phyloP scores from a whole-genome alignment of 2,113 vertebrate genomes.

The Gymnogyps californianus region DNA sequence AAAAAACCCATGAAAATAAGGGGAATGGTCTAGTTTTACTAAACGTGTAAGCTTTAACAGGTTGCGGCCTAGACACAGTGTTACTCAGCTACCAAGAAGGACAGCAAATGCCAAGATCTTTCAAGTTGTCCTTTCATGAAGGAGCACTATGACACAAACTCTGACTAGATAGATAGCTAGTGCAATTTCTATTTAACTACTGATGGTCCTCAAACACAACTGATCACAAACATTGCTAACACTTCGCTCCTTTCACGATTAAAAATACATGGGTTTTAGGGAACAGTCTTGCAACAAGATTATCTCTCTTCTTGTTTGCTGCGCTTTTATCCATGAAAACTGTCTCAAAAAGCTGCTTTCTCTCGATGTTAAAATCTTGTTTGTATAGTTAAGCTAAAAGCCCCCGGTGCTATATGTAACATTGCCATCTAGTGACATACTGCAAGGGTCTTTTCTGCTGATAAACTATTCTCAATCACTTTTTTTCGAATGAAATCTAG shows the following conservation, averaged over 20 bases:
- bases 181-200: background rate
- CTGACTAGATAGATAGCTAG: background rate
- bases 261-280: fast-evolving
- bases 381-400: background rate
- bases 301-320: background rate
- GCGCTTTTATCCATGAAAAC: background rate
- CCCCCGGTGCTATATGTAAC: background rate
- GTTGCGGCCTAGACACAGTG: background rate
- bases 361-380: background rate
- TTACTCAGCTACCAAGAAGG: background rate
- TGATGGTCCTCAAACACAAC: background rate
- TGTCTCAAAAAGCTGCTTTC: background rate
- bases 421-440: slow-evolving; percentile 39
- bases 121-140: background rate
- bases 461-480: background rate
- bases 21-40: background rate
- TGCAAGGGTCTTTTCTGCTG: background rate
- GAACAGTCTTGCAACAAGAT: background rate
- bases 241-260: background rate
- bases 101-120: background rate
- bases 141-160: background rate
- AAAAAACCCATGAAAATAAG: background rate
- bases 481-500: background rate
- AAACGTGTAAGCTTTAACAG: background rate
- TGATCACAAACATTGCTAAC: background rate